Evolutionary conservation across 2,888 invertebrate species (phyloP).

Genomic region (Arrhopalites spinosus): DNA sequence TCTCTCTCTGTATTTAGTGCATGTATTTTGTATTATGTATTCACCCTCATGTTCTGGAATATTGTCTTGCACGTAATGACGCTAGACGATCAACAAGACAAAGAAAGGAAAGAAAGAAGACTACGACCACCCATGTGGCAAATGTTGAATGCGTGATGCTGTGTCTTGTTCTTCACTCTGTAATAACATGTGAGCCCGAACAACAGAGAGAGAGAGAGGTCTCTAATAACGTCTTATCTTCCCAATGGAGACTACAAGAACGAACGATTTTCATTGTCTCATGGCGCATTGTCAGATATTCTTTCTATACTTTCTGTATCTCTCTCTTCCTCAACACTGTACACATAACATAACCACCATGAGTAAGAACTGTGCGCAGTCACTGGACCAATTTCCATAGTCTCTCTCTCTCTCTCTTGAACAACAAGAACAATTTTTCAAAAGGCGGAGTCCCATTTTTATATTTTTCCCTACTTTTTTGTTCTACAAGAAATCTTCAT

Average conservation of each 20-base stretch:
- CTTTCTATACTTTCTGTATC: background rate
- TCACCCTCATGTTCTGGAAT: no score
- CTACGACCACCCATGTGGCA: slow-evolving; percentile 29
- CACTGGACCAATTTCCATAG: slow-evolving; percentile 6
- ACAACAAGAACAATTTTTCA: background rate
- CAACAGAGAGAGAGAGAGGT: background rate
- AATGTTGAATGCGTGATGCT: slow-evolving; percentile 21
- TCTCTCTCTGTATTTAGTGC: background rate
- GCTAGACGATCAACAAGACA: background rate
- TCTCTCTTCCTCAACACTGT: background rate
- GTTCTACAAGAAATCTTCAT: no score
- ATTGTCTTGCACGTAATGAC: slow-evolving; percentile 1
- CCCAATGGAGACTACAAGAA: background rate
- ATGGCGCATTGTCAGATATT: background rate
- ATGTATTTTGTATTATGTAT: background rate
- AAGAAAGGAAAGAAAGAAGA: background rate
- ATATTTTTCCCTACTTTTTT: background rate
- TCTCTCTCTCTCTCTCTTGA: background rate
- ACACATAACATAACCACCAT: background rate
- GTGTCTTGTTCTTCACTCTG: background rate
- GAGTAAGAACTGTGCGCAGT: background rate
- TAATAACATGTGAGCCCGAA: background rate
- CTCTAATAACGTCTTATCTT: slow-evolving; percentile 21
- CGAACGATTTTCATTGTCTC: background rate
- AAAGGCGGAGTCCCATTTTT: slow-evolving; percentile 5